phyloP scores from a whole-genome alignment of 2,797 vertebrate genomes.

The Monodelphis domestica region DNA sequence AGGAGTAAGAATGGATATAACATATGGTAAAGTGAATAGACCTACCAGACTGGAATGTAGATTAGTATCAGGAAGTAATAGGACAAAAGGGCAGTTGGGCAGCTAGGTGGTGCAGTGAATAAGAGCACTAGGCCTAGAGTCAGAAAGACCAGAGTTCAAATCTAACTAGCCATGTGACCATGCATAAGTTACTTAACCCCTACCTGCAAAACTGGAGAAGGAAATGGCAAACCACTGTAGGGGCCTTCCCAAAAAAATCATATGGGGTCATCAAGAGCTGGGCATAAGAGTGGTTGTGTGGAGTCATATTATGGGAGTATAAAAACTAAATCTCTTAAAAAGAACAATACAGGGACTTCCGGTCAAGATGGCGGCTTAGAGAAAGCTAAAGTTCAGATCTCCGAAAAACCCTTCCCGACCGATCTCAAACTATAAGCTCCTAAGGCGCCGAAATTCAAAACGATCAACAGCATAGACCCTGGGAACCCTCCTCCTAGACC shows the following conservation, averaged over 20 bases:
- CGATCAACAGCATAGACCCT: too few species aligned
- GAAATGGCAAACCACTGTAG: neutral
- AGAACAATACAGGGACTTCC: neutral
- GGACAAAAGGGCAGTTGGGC: neutral
- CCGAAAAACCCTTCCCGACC: too few species aligned
- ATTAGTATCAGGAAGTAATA: neutral
- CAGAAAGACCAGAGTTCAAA: neutral
- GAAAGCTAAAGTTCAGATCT: too few species aligned
- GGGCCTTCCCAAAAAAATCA: neutral
- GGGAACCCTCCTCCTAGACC: too few species aligned
- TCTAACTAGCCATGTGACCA: neutral
- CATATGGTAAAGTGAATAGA: neutral
- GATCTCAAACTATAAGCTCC: too few species aligned
- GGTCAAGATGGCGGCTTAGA: too few species aligned
- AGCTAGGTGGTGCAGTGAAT: neutral
- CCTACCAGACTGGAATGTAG: neutral
- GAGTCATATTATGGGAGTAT: constrained; percentile 12
- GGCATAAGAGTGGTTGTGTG: neutral
- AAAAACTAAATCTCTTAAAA: neutral
- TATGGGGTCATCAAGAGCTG: neutral
- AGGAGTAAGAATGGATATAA: neutral
- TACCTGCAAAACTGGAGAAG: neutral
- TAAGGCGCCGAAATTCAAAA: too few species aligned
- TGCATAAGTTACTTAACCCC: neutral
- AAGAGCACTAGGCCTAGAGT: neutral